Base-by-base conservation (phyloP, 2,113 vertebrate genomes). In the Forbesichthys papilliferus region DNA sequence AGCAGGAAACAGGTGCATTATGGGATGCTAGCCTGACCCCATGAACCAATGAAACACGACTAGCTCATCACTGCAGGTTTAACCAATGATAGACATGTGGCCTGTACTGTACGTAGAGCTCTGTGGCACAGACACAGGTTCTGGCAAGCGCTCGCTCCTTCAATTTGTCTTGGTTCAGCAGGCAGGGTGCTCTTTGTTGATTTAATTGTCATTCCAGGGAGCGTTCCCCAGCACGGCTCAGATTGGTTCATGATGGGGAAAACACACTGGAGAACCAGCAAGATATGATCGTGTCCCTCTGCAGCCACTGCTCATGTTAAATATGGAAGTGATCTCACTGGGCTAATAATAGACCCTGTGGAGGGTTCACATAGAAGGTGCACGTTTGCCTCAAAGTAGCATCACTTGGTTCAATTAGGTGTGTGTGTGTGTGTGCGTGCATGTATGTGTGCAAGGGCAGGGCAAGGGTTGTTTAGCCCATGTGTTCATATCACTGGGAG, bases 121-220 rank as follows among this genome's bases (percentile, higher is more conserved):
- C 69, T 69, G 48, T 61, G 11, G 52, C 70, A 36, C 34, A 46
- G 80, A 80, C 87, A 64, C 59, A 78, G 73, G 66, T 81, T 74
- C 84, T 89, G 87, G 87, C 83, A 84, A 52, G 42, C 6, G 16
- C 70, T 69, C 48, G 12, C 80, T 84, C 77, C 79, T 71, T 73
- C 75, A 77, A 88, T 90, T 89, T 84, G 77, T 78, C 70, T 42
- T 2, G 87, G 85, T 88, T 92, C 89, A 82, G 27, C 80, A 88
- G 86, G 66, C 68, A 69, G 87, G 85, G 86, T 88, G 42, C 51
- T 77, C 88, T 90, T 91, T 90, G 90, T 88, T 87, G 77, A 6
- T 84, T 87, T 90, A 89, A 91, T 90, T 83, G 84, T 87, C 85
- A 87, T 91, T 90, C 88, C 86, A 65, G 86, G 58, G 86, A 86